phyloP scores from a whole-genome alignment of 2,797 vertebrate genomes.

The Nothura maculosa region DNA sequence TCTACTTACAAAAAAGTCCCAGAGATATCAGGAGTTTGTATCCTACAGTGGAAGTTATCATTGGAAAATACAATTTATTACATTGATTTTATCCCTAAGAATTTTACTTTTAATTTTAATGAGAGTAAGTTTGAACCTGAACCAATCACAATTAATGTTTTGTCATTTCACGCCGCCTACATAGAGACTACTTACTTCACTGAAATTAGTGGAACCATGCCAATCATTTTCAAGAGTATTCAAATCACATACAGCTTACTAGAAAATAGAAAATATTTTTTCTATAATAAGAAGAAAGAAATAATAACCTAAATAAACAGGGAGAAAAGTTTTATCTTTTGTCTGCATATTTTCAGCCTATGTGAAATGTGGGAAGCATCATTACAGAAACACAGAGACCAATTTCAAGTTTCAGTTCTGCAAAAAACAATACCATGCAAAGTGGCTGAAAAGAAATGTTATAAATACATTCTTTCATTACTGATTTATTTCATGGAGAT shows the following conservation, averaged over 20 bases:
- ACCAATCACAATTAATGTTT: neutral
- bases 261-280: constrained; percentile 48
- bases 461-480: neutral
- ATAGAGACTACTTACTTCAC: constrained; percentile 41
- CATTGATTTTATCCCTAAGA: neutral
- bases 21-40: neutral
- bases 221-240: neutral
- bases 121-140: neutral
- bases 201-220: neutral
- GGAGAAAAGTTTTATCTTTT: neutral
- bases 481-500: neutral
- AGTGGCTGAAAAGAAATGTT: neutral
- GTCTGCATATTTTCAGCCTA: neutral
- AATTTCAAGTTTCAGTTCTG: neutral
- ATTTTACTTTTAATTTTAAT: neutral
- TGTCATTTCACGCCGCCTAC: constrained; percentile 48
- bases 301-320: neutral
- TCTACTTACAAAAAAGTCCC: neutral
- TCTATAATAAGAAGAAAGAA: neutral
- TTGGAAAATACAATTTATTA: neutral
- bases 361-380: neutral
- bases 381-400: neutral
- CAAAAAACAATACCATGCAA: neutral
- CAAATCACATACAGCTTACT: neutral
- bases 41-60: neutral